phyloP scores from a whole-genome alignment of 2,113 vertebrate species.

The Menura novaehollandiae region DNA sequence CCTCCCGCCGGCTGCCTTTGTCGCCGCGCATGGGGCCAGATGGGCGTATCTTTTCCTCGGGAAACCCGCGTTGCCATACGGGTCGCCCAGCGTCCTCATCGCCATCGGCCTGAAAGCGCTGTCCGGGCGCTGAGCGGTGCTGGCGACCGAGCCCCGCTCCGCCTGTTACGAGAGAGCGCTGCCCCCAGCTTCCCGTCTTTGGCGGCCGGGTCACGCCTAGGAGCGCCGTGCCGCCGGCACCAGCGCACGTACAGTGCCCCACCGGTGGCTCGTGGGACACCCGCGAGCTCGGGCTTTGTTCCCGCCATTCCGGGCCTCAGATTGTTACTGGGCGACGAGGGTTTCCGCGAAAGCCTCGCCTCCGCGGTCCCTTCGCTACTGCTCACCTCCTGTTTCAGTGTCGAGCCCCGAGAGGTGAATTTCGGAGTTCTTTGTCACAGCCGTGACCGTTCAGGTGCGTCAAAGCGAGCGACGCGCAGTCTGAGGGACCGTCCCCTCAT shows the following conservation, averaged over 20 bases:
- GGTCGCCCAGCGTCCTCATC: not conserved
- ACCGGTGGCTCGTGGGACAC: not conserved
- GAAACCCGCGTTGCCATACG: not conserved
- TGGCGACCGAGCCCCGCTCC: not conserved
- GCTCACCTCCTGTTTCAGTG: not conserved
- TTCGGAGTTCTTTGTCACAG: not conserved
- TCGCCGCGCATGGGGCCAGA: not conserved
- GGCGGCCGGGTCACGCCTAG: not conserved
- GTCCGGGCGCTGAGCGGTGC: not conserved
- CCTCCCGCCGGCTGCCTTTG: not conserved
- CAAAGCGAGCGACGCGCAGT: not conserved
- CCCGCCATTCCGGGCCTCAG: not conserved
- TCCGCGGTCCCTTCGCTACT: not conserved
- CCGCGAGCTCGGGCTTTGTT: not conserved
- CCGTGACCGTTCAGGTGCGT: not conserved
- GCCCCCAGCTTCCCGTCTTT: not conserved
- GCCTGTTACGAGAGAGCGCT: not conserved
- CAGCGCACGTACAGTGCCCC: not conserved
- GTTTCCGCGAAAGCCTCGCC: not conserved
- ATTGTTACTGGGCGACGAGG: not conserved
- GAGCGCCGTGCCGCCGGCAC: not conserved
- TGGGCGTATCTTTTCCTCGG: not conserved
- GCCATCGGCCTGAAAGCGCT: not conserved
- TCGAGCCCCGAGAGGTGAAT: not conserved
- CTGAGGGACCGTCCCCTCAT: not conserved